These are phyloP conservation scores for Serilophus lunatus DNA, from an alignment of 2,113 vertebrate species.

Conservation along the genomic window DNA sequence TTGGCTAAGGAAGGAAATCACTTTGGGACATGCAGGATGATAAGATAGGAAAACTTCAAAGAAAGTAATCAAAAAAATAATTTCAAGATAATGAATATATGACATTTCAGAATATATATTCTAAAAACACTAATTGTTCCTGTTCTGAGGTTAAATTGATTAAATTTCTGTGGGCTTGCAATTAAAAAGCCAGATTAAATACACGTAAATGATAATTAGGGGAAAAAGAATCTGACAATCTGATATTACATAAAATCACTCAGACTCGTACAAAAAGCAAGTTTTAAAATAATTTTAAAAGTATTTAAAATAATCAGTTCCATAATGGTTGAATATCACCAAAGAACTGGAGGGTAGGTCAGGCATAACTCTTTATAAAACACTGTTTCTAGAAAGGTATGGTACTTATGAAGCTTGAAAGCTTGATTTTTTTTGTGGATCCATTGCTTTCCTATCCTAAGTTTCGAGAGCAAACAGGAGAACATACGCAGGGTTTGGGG, in stretches of 20 bases:
- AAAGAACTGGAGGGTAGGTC: background rate
- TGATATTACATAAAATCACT: background rate
- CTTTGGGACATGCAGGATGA: background rate
- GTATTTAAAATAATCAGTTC: background rate
- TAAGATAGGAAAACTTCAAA: slow-evolving; percentile 26
- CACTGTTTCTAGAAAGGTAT: background rate
- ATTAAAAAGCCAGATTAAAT: slow-evolving; percentile 6
- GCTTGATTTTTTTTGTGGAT: background rate
- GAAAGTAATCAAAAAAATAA: slow-evolving; percentile 14
- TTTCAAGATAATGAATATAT: background rate
- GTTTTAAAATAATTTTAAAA: background rate
- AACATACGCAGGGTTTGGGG: background rate
- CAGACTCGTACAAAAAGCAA: background rate
- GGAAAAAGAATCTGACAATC: background rate
- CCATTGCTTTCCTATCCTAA: background rate
- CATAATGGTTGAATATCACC: background rate
- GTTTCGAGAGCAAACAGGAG: background rate
- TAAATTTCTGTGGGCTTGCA: background rate
- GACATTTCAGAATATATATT: background rate
- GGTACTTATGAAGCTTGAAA: background rate
- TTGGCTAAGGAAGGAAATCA: background rate
- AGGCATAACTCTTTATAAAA: background rate
- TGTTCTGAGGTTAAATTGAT: background rate
- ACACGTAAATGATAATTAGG: background rate
- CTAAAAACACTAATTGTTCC: background rate